Conservation (phyloP, 2,888 invertebrate species). For the Syrphus vitripennis region DNA sequence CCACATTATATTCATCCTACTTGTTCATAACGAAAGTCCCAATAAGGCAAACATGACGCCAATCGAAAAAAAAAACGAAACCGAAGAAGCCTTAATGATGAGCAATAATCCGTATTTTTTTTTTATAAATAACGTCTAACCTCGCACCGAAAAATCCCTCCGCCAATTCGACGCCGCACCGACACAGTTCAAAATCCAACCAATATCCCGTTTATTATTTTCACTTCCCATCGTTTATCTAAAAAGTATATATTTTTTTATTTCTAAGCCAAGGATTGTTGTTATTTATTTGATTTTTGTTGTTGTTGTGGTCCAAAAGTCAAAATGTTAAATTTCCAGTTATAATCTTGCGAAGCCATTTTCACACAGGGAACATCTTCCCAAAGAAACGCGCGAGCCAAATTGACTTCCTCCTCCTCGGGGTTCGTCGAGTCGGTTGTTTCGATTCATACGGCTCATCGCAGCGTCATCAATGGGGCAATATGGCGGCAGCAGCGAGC, state of each 20-base stretch:
- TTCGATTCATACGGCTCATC: neutral
- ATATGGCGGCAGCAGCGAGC: neutral
- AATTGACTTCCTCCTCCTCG: constrained; percentile 30
- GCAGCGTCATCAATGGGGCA: neutral
- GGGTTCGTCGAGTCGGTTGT: too few relatives aligned
- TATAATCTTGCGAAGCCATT: constrained; percentile 54
- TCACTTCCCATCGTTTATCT: constrained; percentile 67
- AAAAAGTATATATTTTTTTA: neutral
- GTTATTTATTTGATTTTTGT: constrained; percentile 2
- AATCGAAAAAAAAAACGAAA: constrained; percentile 25
- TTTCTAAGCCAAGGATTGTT: constrained; percentile 35
- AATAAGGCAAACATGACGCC: constrained; percentile 37
- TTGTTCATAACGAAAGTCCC: constrained; percentile 22
- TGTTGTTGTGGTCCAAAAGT: constrained; percentile 36
- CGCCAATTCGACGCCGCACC: neutral
- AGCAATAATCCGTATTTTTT: constrained; percentile 48
- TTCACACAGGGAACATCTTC: constrained; percentile 70
- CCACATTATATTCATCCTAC: neutral
- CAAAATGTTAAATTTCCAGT: constrained; percentile 70
- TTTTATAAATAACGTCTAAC: constrained; percentile 15
- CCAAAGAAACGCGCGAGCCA: constrained; percentile 37
- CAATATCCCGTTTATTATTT: constrained; percentile 44
- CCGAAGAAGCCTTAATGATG: constrained; percentile 50
- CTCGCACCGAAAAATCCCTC: constrained; percentile 1
- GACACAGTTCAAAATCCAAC: neutral